Base-by-base conservation (phyloP, 2,888 invertebrate genomes). In the Eueremaeus valkanovi region DNA sequence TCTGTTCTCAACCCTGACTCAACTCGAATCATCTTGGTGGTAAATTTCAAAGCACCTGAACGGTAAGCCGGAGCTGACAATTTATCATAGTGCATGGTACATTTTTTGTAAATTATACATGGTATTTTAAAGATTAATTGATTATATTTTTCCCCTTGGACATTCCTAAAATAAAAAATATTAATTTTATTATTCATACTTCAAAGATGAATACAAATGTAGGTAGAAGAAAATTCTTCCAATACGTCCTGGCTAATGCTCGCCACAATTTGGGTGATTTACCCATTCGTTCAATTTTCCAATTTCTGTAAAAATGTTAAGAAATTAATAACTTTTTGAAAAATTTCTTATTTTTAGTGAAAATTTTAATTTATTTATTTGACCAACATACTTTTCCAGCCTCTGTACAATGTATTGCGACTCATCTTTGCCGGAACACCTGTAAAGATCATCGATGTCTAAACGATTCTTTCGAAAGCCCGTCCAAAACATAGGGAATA, bases 381-480 rank as follows among this genome's bases (percentile, higher is more conserved):
- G 1, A 45, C 42, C 18, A 31, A 49, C 8, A 8, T 49, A 74
- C 74, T 45, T 70, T 49, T 55, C 36, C 21, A 74, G 24, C 16
- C 24, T 18, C 24, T 68, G 58, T 2, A 33, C 24, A 13, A 55
- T 36, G 16, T 36, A 11, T 16, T 63, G 29, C 3, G 74, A 27
- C 31, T 74, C 74, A 68, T 74, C 74, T 16, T 74, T 9, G 11
- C 45, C 45, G 16, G 74, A 33, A 24, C 74, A 74, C n/a, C 74
- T 29, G 36, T 36, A 68, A 3, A 74, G 9, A 36, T 74, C 74
- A 5, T 74, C 31, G 8, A 63, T 21, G 27, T 61, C 61, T 3
- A 74, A 40, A 2, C 74, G 16, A 42, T 74, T 63, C 21, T 74
- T 74, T 27, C 21, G 13, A 1, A 31, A n/a, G 8, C 74, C 74